Base-by-base conservation (phyloP, 2,797 vertebrate species). In the Pseudochirops corinnae region DNA sequence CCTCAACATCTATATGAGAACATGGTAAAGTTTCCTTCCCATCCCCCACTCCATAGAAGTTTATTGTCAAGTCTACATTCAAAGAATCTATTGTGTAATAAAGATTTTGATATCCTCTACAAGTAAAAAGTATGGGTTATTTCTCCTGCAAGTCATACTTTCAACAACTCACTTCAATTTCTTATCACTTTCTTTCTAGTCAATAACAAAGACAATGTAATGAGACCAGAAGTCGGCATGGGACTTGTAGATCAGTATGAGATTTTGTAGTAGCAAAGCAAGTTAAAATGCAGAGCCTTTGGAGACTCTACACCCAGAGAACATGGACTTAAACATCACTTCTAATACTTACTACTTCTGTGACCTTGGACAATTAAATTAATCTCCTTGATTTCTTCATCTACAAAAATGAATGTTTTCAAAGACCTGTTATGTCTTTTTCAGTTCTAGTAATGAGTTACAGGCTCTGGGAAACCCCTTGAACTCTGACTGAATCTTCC, bases 311-410 rank as follows among this genome's bases (percentile, higher is more conserved):
- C 16, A 39, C 0, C 33, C 67, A 74, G n/a, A 74, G 16, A 74
- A 39, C 4, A 39, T 21, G 62, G 5, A 74, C 1, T 74, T 39
- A n/a, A 74, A 26, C n/a, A 39, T 5, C 1, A 31, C 18, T 53
- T 11, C 13, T 28, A 1, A 26, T 3, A 0, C 46, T 31, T 94
- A 31, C 3, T 31, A 13, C 26, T 1, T 1, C 5, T 1, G 21
- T 57, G 57, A 74, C 24, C 12, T 4, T n/a, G 6, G 29, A 5
- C 6, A 12, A 14, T 55, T 46, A 14, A 56, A 14, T 26, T 55
- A 39, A 46, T 21, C 33, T 39, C 11, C 50, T 5, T 28, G 55
- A 14, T 6, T 16, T 52, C 39, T 60, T 91, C 39, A 28, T 24
- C 5, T 1, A 53, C 11, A 46, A 93, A n/a, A 56, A 3, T 24